A percentile compares a stretch with the other conserved stretches of the same genome.
Evolutionary conservation across 1,140 invertebrate genomes (phyloP).

Genomic region (Saccostrea echinata): DNA sequence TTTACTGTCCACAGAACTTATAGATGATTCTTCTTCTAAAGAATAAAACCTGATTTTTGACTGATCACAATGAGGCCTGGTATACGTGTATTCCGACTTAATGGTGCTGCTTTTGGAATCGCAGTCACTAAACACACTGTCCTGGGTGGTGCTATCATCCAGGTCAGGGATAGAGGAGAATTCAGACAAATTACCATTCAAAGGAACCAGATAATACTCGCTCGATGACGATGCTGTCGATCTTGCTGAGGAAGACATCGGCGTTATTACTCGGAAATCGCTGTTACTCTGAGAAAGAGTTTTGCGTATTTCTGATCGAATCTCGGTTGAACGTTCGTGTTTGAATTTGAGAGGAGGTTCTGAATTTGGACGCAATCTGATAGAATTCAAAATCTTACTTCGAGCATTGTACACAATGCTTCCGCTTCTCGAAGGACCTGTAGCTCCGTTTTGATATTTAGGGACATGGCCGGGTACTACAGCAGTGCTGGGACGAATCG

Average conservation of each 20-base stretch:
- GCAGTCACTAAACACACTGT: constrained; percentile 52
- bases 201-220: constrained; percentile 50
- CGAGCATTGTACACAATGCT: constrained; percentile 56
- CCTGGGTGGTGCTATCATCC: constrained; percentile 11
- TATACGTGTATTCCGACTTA: constrained; percentile 41
- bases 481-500: background rate
- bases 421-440: constrained; percentile 54
- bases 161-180: constrained; percentile 43
- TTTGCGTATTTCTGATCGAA: constrained; percentile 51
- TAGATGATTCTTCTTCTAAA: constrained; percentile 52
- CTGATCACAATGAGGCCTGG: constrained; percentile 35
- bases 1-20: constrained; percentile 32
- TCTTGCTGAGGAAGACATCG: constrained; percentile 17
- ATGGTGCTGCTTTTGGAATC: constrained; percentile 41
- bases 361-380: constrained; percentile 52
- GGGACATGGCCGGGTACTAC: background rate
- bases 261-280: constrained; percentile 40
- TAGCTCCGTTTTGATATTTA: constrained; percentile 36
- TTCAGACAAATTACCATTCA: constrained; percentile 46
- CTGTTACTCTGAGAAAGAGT: constrained; percentile 53
- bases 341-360: constrained; percentile 50
- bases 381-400: constrained; percentile 53
- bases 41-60: constrained; percentile 53
- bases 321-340: constrained; percentile 44
- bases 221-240: constrained; percentile 45